phyloP scores from a whole-genome alignment of 2,797 vertebrate species.

The Gymnothorax javanicus region DNA sequence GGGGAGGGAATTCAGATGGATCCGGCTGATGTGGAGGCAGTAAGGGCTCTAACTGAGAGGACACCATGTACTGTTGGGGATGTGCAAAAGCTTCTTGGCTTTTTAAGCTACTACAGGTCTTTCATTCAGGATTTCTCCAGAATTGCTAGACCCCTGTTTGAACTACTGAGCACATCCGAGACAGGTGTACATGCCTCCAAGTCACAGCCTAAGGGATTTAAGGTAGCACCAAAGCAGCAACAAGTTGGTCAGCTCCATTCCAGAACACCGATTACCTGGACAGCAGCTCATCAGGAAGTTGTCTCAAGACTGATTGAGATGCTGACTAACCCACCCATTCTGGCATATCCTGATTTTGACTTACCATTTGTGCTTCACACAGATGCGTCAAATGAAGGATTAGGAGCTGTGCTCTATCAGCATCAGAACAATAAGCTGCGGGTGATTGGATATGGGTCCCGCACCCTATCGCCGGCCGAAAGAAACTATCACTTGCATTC shows the following conservation, averaged over 20 bases:
- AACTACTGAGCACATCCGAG: neutral
- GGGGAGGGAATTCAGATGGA: constrained; percentile 32
- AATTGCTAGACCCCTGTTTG: constrained; percentile 13
- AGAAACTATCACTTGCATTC: constrained; percentile 18
- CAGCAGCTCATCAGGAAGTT: neutral
- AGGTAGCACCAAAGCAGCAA: neutral
- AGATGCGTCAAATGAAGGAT: too few species aligned
- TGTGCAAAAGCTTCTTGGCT: constrained; percentile 32
- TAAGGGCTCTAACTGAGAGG: constrained; percentile 30
- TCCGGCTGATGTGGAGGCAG: constrained; percentile 35
- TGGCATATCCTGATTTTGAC: too few species aligned
- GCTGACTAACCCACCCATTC: neutral
- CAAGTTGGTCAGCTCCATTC: neutral
- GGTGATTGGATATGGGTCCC: constrained; percentile 23
- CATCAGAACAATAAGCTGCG: neutral
- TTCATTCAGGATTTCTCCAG: constrained; percentile 37
- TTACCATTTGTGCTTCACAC: too few species aligned
- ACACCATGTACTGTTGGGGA: constrained; percentile 32
- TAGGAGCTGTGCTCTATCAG: too few species aligned
- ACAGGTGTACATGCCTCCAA: neutral
- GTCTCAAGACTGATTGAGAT: neutral
- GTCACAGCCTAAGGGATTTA: neutral
- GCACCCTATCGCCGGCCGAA: neutral
- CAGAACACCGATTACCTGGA: constrained; percentile 7
- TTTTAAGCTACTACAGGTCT: constrained; percentile 38